A percentile compares a stretch with the other conserved stretches of the same genome.
Evolutionary conservation across 2,113 vertebrate genomes (phyloP).

Genomic region (Pantherophis guttatus): DNA sequence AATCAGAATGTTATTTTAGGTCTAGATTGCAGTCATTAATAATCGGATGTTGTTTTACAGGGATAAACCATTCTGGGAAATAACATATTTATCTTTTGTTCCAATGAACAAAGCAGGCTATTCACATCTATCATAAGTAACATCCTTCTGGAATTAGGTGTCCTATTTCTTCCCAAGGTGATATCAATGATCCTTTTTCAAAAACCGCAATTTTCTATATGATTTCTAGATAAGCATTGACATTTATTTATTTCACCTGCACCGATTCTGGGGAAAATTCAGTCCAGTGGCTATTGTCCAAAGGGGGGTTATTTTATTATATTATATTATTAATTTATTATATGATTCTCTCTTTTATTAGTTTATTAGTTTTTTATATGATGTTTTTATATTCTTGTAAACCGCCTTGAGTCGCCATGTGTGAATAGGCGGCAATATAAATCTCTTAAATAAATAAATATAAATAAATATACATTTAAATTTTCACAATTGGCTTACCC

Average conservation of each 20-base stretch:
- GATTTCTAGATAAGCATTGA: neutral
- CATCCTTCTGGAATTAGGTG: neutral
- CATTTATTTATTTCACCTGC: neutral
- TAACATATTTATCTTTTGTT: neutral
- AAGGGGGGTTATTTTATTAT: neutral
- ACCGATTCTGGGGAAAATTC: neutral
- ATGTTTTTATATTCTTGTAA: too few species aligned
- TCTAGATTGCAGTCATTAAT: slow-evolving; percentile 30
- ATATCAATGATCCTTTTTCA: neutral
- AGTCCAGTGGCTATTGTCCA: neutral
- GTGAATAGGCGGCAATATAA: too few species aligned
- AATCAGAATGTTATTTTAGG: neutral
- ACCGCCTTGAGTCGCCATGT: too few species aligned
- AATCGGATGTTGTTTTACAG: slow-evolving; percentile 24
- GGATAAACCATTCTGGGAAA: slow-evolving; percentile 11
- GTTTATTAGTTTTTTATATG: too few species aligned
- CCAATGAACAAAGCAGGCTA: neutral
- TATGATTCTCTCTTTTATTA: too few species aligned
- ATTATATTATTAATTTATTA: too few species aligned
- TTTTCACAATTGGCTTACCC: too few species aligned
- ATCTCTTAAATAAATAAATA: too few species aligned
- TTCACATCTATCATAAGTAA: neutral
- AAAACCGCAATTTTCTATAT: neutral
- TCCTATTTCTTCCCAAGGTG: neutral
- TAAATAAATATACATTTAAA: too few species aligned